phyloP scores from a whole-genome alignment of 2,797 vertebrate species.

The Acanthurus lineatus region DNA sequence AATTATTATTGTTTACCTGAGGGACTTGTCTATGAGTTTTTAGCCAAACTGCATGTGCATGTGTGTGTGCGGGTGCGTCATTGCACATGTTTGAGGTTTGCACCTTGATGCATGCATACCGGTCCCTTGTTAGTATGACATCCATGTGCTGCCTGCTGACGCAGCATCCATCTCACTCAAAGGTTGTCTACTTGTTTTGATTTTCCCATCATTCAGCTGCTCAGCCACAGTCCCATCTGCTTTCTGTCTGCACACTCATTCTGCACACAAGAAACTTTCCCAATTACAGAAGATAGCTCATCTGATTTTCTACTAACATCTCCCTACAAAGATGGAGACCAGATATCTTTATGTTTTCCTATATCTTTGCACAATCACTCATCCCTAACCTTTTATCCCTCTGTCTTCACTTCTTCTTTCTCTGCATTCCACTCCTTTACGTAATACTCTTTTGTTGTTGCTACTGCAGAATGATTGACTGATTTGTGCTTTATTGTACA shows the following conservation, averaged over 20 bases:
- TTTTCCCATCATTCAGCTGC: constrained; percentile 65
- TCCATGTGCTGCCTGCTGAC: constrained; percentile 51
- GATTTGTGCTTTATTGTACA: background rate
- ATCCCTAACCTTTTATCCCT: constrained; percentile 8
- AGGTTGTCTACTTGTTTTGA: constrained; percentile 56
- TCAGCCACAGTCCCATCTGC: constrained; percentile 57
- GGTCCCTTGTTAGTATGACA: constrained; percentile 20
- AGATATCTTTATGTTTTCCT: constrained; percentile 16
- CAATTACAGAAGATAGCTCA: constrained; percentile 22
- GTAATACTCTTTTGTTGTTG: background rate
- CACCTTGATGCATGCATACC: background rate
- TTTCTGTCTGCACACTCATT: constrained; percentile 56
- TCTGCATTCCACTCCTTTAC: background rate
- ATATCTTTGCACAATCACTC: constrained; percentile 14
- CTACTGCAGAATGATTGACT: background rate
- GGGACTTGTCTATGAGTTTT: constrained; percentile 4
- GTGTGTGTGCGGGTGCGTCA: constrained; percentile 13
- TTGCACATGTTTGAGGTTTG: constrained; percentile 12
- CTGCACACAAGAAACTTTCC: constrained; percentile 41
- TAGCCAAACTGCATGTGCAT: background rate
- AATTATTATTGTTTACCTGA: constrained; percentile 28
- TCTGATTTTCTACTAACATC: constrained; percentile 35
- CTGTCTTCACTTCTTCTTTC: background rate
- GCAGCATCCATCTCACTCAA: constrained; percentile 54
- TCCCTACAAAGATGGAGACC: background rate